A percentile compares a stretch with the other conserved stretches of the same genome.
These are phyloP conservation scores for Emydocephalus ijimae DNA, from an alignment of 2,113 vertebrate genomes.

Conservation along the genomic window DNA sequence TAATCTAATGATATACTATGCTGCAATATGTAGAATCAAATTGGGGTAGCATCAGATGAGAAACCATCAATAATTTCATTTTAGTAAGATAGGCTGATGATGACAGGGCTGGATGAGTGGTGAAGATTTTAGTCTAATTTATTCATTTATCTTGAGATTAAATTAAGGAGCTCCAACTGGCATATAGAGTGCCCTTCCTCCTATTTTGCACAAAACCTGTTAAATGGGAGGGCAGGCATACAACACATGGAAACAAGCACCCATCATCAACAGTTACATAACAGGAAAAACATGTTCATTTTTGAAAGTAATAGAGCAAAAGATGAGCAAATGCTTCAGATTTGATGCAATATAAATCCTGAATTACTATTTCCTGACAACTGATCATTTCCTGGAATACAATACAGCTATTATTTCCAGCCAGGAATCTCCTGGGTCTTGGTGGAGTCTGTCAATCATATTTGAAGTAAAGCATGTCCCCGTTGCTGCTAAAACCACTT, in stretches of 20 bases:
- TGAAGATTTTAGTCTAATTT: neutral
- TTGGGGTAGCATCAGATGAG: neutral
- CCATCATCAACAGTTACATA: neutral
- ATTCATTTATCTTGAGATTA: neutral
- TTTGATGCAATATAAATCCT: neutral
- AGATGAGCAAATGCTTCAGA: neutral
- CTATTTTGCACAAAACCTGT: neutral
- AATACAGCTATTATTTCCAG: neutral
- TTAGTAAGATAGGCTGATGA: neutral
- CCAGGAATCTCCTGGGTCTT: neutral
- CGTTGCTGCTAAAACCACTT: neutral
- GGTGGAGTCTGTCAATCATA: neutral
- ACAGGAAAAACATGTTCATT: neutral
- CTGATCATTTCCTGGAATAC: neutral
- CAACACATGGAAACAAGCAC: neutral
- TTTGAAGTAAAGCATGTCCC: neutral
- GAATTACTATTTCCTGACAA: neutral
- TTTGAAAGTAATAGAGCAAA: neutral
- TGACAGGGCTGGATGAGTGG: neutral
- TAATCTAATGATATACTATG: neutral
- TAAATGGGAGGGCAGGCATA: neutral
- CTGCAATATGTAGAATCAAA: neutral
- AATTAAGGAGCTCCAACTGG: neutral
- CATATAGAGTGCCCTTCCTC: neutral
- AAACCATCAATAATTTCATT: neutral